phyloP scores from a whole-genome alignment of 2,113 vertebrate genomes.

The Rhinolophus ferrumequinum region DNA sequence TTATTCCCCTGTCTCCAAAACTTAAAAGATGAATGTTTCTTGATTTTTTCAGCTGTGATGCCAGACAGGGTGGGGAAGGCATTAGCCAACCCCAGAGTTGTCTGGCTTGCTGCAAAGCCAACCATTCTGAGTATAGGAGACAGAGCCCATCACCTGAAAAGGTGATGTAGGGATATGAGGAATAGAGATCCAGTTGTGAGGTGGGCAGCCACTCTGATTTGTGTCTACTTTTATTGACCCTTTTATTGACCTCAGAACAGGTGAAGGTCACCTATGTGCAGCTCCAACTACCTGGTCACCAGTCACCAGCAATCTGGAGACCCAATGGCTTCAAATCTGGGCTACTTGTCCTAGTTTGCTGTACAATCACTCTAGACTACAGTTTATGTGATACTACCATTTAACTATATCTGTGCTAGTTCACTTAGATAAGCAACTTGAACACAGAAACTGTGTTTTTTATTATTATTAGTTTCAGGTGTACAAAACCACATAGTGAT shows the following conservation, averaged over 20 bases:
- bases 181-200: too few relatives aligned
- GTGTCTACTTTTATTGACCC: too few relatives aligned
- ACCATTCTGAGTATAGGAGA: neutral
- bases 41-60: neutral
- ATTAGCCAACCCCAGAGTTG: neutral
- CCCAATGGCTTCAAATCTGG: neutral
- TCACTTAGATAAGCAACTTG: neutral
- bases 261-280: too few relatives aligned
- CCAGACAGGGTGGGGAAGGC: neutral
- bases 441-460: neutral
- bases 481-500: too few relatives aligned
- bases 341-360: neutral
- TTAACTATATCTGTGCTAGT: neutral
- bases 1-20: neutral
- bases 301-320: neutral
- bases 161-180: too few relatives aligned
- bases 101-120: neutral
- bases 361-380: too few relatives aligned
- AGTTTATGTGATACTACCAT: neutral
- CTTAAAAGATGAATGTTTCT: neutral
- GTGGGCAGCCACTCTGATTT: too few relatives aligned
- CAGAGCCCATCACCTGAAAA: neutral
- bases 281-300: too few relatives aligned
- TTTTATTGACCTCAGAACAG: too few relatives aligned
- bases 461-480: neutral